Conservation (phyloP, 2,888 invertebrate genomes). For the Hermodice carunculata region DNA sequence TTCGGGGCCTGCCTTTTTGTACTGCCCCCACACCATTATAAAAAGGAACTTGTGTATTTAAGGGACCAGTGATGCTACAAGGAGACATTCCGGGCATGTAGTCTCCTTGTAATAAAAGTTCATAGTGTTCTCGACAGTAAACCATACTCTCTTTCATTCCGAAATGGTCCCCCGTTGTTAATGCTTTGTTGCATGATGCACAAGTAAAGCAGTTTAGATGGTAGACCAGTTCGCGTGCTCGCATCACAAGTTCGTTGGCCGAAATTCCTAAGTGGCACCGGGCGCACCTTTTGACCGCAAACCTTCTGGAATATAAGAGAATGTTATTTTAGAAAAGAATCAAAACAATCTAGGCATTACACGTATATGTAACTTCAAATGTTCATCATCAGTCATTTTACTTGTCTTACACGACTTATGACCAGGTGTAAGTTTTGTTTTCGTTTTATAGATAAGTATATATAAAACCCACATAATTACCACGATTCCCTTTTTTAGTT, state of each 20-base stretch:
- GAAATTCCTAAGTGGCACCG: slow-evolving; percentile 88
- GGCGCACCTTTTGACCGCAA: slow-evolving; percentile 87
- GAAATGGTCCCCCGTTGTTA: slow-evolving; percentile 92
- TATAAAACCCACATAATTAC: no score
- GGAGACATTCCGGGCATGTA: slow-evolving; percentile 14
- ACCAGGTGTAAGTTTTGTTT: no score
- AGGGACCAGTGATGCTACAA: background rate
- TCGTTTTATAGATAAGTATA: no score
- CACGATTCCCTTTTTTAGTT: no score
- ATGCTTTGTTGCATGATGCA: slow-evolving; percentile 83
- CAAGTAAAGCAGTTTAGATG: slow-evolving; percentile 93
- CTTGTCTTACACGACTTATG: no score
- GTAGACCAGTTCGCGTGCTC: slow-evolving; percentile 88
- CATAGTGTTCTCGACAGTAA: slow-evolving; percentile 85
- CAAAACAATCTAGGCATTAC: no score
- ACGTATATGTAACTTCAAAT: no score
- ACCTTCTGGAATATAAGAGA: slow-evolving; percentile 78
- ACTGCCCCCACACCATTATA: slow-evolving; percentile 78
- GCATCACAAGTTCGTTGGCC: slow-evolving; percentile 91
- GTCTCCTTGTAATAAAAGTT: slow-evolving; percentile 72
- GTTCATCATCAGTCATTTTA: no score
- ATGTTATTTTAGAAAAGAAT: no score
- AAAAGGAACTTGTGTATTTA: slow-evolving; percentile 69
- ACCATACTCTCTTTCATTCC: slow-evolving; percentile 87
- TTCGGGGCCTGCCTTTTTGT: slow-evolving; percentile 87